These are phyloP conservation scores for Cephus pulcher DNA, from an alignment of 2,888 invertebrate genomes.

Conservation along the genomic window DNA sequence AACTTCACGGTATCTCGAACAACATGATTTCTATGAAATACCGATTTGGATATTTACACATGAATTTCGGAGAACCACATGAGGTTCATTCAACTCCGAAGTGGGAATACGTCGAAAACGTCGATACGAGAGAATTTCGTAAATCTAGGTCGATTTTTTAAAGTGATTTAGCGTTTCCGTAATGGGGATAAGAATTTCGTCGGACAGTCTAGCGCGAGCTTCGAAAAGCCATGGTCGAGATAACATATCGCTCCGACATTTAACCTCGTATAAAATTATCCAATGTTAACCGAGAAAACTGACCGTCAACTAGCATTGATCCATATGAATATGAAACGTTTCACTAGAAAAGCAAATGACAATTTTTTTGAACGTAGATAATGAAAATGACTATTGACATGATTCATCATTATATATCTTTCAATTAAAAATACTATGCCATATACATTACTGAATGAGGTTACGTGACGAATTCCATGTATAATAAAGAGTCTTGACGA, in stretches of 20 bases:
- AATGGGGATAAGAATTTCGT: neutral
- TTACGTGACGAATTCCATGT: no score
- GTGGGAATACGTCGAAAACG: neutral
- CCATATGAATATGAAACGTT: neutral
- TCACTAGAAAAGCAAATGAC: neutral
- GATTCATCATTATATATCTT: no score
- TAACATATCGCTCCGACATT: neutral
- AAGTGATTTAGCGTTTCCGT: neutral
- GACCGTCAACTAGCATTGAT: neutral
- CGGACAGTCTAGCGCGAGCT: neutral
- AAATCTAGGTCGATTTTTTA: neutral
- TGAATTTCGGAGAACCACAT: neutral
- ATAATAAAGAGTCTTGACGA: no score
- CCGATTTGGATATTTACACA: neutral
- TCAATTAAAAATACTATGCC: no score
- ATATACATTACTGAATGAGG: no score
- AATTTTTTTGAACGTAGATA: neutral
- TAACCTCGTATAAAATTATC: neutral
- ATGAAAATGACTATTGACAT: neutral
- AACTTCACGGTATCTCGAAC: neutral
- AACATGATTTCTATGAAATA: neutral
- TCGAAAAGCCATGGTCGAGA: neutral
- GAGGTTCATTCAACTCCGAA: neutral
- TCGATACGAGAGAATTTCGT: neutral
- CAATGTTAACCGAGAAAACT: neutral